A percentile compares a stretch with the other conserved stretches of the same genome.
Conservation (phyloP, 2,113 vertebrate species). For the Gracilinanus agilis region DNA sequence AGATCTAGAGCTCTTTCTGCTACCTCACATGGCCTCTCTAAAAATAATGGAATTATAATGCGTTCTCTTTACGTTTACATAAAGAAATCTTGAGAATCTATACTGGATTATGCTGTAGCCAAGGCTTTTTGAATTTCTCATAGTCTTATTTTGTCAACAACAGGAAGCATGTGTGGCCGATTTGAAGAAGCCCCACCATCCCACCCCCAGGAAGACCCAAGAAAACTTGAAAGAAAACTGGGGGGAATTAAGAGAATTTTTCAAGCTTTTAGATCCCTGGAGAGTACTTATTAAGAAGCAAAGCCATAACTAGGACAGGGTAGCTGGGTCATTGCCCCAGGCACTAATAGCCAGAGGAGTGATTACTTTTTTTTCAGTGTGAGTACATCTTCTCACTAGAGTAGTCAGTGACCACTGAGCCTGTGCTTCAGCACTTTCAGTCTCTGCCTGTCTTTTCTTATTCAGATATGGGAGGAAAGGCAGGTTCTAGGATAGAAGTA, state of each 20-base stretch:
- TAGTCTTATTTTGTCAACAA: neutral
- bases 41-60: neutral
- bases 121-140: neutral
- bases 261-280: neutral
- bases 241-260: neutral
- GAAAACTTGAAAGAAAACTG: neutral
- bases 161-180: neutral
- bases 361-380: neutral
- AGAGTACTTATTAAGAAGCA: neutral
- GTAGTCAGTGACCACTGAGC: neutral
- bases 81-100: neutral
- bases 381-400: neutral
- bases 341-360: neutral
- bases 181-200: neutral
- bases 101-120: neutral
- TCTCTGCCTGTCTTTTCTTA: neutral
- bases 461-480: neutral
- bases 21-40: neutral
- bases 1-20: neutral
- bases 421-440: neutral
- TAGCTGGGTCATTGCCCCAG: too few species aligned
- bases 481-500: neutral
- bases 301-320: neutral
- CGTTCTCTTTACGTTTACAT: neutral
- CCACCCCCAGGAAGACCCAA: neutral